These are phyloP conservation scores for Urechis unicinctus DNA, from an alignment of 2,888 invertebrate genomes.

Conservation along the genomic window DNA sequence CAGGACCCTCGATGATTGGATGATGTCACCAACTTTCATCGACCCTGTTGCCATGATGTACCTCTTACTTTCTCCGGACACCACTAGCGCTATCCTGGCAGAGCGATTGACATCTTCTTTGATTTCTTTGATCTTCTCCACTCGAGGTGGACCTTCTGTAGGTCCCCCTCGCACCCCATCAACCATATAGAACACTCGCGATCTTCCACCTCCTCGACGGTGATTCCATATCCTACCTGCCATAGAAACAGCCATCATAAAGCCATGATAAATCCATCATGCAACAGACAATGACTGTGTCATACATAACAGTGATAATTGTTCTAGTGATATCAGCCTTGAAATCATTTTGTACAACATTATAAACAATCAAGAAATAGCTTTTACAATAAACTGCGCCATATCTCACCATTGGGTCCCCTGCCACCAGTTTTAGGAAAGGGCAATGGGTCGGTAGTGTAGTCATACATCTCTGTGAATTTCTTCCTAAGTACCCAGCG, in stretches of 20 bases:
- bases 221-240: slow-evolving; percentile 22
- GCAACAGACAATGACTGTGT: too few species aligned
- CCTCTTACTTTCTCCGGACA: slow-evolving; percentile 69
- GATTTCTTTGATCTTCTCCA: slow-evolving; percentile 46
- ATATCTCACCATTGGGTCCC: slow-evolving; percentile 59
- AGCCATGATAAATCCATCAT: too few species aligned
- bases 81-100: slow-evolving; percentile 79
- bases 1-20: slow-evolving; percentile 72
- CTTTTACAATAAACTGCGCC: too few species aligned
- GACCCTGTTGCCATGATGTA: slow-evolving; percentile 81
- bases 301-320: too few species aligned
- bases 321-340: too few species aligned
- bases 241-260: too few species aligned
- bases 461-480: slow-evolving; percentile 58
- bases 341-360: neutral
- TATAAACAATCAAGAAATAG: too few species aligned
- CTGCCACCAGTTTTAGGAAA: slow-evolving; percentile 83
- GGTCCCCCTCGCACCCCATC: slow-evolving; percentile 57
- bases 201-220: slow-evolving; percentile 79
- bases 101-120: slow-evolving; percentile 50
- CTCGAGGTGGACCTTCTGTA: slow-evolving; percentile 40
- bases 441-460: slow-evolving; percentile 78
- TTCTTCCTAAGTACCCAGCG: slow-evolving; percentile 19
- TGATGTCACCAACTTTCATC: slow-evolving; percentile 87
- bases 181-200: slow-evolving; percentile 83